phyloP scores from a whole-genome alignment of 2,797 vertebrate genomes.

The Adelosebastes latens region DNA sequence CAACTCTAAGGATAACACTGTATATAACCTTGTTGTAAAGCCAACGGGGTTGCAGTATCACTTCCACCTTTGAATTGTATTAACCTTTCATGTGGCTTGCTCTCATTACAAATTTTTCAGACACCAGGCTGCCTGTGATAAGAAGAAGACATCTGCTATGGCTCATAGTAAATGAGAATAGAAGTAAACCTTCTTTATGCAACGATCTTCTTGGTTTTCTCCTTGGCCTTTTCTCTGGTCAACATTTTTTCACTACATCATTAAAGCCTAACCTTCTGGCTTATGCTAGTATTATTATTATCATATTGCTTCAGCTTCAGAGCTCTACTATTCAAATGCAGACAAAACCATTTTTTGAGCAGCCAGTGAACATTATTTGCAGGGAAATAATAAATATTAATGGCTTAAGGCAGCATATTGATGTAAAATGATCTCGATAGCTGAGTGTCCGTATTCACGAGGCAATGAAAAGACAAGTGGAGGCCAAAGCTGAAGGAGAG shows the following conservation, averaged over 20 bases:
- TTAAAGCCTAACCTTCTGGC: constrained; percentile 27
- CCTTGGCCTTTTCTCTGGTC: neutral
- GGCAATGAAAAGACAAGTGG: constrained; percentile 21
- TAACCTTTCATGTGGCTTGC: neutral
- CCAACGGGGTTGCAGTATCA: neutral
- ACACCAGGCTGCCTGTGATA: neutral
- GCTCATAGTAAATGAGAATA: neutral
- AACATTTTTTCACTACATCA: constrained; percentile 11
- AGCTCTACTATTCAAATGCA: neutral
- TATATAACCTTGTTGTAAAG: constrained; percentile 2
- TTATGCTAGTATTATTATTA: neutral
- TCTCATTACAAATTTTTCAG: neutral
- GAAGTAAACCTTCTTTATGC: neutral
- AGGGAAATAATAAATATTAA: neutral
- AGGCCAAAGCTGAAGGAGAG: constrained; percentile 8
- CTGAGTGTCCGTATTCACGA: neutral
- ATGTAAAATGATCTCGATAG: constrained; percentile 8
- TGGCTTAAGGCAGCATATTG: neutral
- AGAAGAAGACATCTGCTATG: neutral
- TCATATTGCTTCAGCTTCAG: neutral
- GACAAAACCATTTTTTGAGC: neutral
- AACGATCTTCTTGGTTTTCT: neutral
- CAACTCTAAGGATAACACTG: neutral
- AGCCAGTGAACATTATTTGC: neutral
- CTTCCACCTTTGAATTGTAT: neutral